Base-by-base conservation (phyloP, 2,888 invertebrate species). In the Clunio marinus region DNA sequence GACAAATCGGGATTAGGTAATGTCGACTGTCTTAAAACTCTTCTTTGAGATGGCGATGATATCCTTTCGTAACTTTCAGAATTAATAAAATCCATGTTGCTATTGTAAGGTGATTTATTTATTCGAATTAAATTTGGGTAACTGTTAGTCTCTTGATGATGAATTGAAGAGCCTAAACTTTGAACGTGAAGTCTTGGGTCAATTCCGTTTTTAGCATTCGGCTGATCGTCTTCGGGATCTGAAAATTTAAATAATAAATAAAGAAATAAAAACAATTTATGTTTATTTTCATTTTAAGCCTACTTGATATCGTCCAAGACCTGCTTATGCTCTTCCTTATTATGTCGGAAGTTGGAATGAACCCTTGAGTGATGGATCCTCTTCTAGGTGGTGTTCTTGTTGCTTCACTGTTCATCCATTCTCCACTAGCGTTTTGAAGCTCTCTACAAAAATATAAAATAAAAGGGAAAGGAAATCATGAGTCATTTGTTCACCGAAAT, bases 241-340 rank as follows among this genome's bases (percentile, higher is more conserved):
- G 25, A 41, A 68, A 13, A 27, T 46, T 46, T 20, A 28, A 15
- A 57, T 22, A 28, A 55, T 37, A 51, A 13, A 27, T 51, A 8
- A 4, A 60, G 7, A 5, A 20, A 17, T 37, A 37, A 51, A 55
- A 32, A 55, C 10, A 10, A 22, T 32, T 24, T n/a, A 59, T 35
- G n/a, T n/a, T 55, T 2, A 35, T 13, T 25, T 51, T 51, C 7
- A 46, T 66, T 32, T 15, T n/a, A 17, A 22, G 76, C 81, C 82
- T 76, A 88, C 88, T 86, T 72, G 87, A 87, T 74, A 87, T 87
- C 69, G 87, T 88, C 87, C 87, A 87, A 70, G 87, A 87, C 69
- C 87, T 81, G 60, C 84, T 81, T 72, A 88, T 86, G 73, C 85
- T 86, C 72, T 83, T 82, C 73, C 85, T 85, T 72, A 87, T 81